Base-by-base conservation (phyloP, 2,888 invertebrate species). In the Caenorhabditis sp. region DNA sequence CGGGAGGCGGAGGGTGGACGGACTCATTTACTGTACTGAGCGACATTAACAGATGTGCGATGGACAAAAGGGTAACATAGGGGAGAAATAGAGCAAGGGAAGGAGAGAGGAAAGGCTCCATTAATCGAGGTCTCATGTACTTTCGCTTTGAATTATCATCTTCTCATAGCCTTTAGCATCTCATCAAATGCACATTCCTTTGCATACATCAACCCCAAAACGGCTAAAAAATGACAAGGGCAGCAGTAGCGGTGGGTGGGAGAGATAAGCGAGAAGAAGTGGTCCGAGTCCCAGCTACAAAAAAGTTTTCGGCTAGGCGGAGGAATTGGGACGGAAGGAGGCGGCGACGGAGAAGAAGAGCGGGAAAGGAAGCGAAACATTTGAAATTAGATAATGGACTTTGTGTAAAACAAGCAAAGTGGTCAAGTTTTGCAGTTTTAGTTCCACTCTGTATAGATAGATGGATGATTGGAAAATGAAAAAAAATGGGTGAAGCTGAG, bases 371-470 rank as follows among this genome's bases (percentile, higher is more conserved):
- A 55, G 67, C 67, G 79, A 79, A 79, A 79, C 79, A 79, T 79
- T 79, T 79, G 79, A 79, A 79, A 79, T 79, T 79, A 79, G 79
- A 79, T 79, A 79, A 79, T 79, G 79, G 71, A 79, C 79, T 76
- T 67, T 76, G 76, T 76, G 76, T 76, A 76, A 76, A 60, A 76
- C 76, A 76, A 76, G 76, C 67, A 76, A 76, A 76, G 67, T 76
- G 67, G 61, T 18, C 67, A 68, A 60, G 64, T 64, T 64, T 72
- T 62, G 64, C 56, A 62, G 40, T 74, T 50, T 74, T 68, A 60
- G 61, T 68, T 74, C 67, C 44, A 44, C 22, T 28, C 18, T 15
- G 28, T 47, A 20, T 18, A 13, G 37, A 50, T 18, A n/a, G n/a
- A 2, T 15, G 37, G 22, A 40, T 60, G 60, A 60, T 28, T 22